Evolutionary conservation across 2,797 vertebrate genomes (phyloP).

Genomic region (Lycodopsis pacificus): DNA sequence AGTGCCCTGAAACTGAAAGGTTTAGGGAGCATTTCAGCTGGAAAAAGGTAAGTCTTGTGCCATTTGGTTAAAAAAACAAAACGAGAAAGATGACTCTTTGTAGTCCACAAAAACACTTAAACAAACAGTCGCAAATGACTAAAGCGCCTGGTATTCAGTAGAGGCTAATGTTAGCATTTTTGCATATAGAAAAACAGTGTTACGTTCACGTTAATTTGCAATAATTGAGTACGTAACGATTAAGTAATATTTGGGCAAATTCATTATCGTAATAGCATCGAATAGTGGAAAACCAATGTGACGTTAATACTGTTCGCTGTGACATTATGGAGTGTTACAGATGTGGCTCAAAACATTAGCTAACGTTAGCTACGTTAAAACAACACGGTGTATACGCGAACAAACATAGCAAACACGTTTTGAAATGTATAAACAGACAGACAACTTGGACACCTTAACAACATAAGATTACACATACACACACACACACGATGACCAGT

Average conservation of each 20-base stretch:
- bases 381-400: not conserved
- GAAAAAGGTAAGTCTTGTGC: conserved; percentile 76
- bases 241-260: accelerated
- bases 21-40: conserved; percentile 61
- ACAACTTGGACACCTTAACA: not conserved
- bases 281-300: not conserved
- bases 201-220: not conserved
- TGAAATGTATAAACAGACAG: no score
- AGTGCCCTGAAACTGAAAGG: conserved; percentile 82
- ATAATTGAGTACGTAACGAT: not conserved
- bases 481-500: not conserved
- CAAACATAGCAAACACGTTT: no score
- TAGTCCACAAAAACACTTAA: accelerated
- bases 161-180: conserved; percentile 39
- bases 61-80: accelerated
- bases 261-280: accelerated
- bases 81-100: accelerated
- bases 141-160: not conserved
- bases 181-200: conserved; percentile 12
- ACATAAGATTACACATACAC: no score
- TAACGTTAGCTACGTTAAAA: no score
- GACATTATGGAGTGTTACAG: not conserved
- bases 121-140: not conserved
- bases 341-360: not conserved
- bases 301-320: accelerated